Evolutionary conservation across 2,888 invertebrate genomes (phyloP).

Genomic region (Monoplex corrugatus): DNA sequence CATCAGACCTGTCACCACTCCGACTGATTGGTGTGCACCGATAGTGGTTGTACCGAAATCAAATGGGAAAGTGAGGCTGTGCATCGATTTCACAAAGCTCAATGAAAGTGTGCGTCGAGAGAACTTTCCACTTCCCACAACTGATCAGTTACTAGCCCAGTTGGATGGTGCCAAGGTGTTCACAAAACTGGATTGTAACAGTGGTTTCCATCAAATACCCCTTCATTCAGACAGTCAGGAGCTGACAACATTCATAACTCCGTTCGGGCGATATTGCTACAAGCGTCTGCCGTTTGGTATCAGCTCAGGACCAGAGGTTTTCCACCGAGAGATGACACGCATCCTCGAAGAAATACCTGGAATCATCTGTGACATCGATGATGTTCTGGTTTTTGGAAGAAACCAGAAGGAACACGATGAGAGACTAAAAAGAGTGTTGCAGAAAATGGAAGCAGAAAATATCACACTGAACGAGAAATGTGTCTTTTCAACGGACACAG

Average conservation of each 20-base stretch:
- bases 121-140: slow-evolving; percentile 17
- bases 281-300: slow-evolving; percentile 45
- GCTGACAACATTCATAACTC: slow-evolving; percentile 43
- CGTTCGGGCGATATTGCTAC: slow-evolving; percentile 42
- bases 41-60: slow-evolving; percentile 15
- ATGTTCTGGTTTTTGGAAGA: no score
- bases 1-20: not conserved
- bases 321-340: no score
- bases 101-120: slow-evolving; percentile 11
- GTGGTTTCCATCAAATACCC: slow-evolving; percentile 43
- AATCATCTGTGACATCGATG: no score
- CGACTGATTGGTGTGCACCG: slow-evolving; percentile 15
- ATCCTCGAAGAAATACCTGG: no score
- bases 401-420: no score
- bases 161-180: slow-evolving; percentile 32
- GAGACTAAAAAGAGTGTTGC: no score
- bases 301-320: no score
- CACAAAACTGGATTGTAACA: slow-evolving; percentile 41
- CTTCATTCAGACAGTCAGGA: slow-evolving; percentile 17
- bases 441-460: no score
- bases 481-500: no score
- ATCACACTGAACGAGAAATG: no score
- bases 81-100: slow-evolving; percentile 19
- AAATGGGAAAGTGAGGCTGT: slow-evolving; percentile 32
- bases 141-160: slow-evolving; percentile 23